A percentile compares a stretch with the other conserved stretches of the same genome.
Evolutionary conservation across 23 tunicate species (phyloP).

Genomic region (Halocynthia roretzi): DNA sequence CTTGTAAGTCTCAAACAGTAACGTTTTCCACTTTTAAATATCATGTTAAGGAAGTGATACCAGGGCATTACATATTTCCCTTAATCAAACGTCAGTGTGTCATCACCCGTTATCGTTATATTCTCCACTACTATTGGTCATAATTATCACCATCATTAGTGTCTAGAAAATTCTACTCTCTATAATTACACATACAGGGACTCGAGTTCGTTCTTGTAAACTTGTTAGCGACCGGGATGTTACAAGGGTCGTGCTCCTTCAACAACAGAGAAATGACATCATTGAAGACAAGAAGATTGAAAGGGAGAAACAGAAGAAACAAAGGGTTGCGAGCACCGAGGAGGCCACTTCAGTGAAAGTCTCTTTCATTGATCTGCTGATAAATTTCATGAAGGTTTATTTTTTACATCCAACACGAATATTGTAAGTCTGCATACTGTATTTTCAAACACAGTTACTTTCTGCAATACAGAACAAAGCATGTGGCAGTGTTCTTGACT

Average conservation of each 20-base stretch:
- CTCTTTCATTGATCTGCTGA: constrained; percentile 10
- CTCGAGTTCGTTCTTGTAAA: background rate
- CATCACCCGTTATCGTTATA: no score
- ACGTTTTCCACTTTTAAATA: no score
- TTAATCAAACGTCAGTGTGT: no score
- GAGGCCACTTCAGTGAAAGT: background rate
- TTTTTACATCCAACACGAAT: background rate
- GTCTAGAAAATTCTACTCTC: background rate
- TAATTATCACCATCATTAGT: background rate
- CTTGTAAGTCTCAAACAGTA: no score
- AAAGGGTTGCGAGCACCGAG: background rate
- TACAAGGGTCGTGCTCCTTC: constrained; percentile 5
- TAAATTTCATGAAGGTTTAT: constrained; percentile 21
- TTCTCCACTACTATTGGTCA: no score
- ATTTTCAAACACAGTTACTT: background rate
- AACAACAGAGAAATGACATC: background rate
- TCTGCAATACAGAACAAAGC: constrained; percentile 35
- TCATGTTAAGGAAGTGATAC: no score
- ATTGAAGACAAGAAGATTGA: background rate
- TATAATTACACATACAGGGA: constrained; percentile 5
- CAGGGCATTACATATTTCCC: no score
- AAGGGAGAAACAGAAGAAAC: background rate
- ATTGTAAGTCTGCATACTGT: background rate
- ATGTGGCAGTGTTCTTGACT: constrained; percentile 58
- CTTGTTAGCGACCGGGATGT: constrained; percentile 22